These are phyloP conservation scores for Cyanoramphus novaezelandiae DNA, from an alignment of 2,113 vertebrate species.

Conservation along the genomic window DNA sequence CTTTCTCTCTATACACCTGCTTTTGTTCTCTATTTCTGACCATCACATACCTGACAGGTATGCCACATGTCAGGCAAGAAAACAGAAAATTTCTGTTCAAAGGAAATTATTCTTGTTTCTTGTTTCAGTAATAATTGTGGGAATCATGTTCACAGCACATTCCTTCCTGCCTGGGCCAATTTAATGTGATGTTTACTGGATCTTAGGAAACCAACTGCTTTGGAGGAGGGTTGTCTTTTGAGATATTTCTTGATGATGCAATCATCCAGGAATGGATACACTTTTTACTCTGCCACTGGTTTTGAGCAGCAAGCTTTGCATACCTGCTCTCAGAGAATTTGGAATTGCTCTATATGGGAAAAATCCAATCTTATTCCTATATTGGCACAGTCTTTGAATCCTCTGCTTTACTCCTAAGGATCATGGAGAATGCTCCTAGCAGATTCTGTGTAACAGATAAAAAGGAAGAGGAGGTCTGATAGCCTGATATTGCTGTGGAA, in stretches of 20 bases:
- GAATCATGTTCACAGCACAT: not conserved
- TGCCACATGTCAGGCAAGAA: not conserved
- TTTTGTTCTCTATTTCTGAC: not conserved
- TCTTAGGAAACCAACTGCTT: not conserved
- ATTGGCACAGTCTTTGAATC: conserved; percentile 7
- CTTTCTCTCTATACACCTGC: not conserved
- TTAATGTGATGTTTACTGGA: not conserved
- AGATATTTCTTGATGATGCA: not conserved
- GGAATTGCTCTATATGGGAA: not conserved
- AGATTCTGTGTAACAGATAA: not conserved
- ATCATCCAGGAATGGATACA: not conserved
- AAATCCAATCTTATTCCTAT: not conserved
- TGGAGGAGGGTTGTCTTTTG: not conserved
- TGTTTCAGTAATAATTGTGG: not conserved
- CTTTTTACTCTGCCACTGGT: not conserved
- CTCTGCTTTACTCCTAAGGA: not conserved
- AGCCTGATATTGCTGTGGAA: not conserved
- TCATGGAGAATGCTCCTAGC: conserved; percentile 5
- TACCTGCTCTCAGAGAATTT: not conserved
- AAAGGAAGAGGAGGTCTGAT: not conserved
- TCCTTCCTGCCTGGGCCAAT: not conserved
- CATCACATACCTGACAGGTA: not conserved
- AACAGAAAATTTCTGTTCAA: not conserved
- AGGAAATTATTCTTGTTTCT: not conserved
- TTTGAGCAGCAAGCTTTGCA: conserved; percentile 14